Conservation (phyloP, 1,140 invertebrate species). For the Aphelinus certus region DNA sequence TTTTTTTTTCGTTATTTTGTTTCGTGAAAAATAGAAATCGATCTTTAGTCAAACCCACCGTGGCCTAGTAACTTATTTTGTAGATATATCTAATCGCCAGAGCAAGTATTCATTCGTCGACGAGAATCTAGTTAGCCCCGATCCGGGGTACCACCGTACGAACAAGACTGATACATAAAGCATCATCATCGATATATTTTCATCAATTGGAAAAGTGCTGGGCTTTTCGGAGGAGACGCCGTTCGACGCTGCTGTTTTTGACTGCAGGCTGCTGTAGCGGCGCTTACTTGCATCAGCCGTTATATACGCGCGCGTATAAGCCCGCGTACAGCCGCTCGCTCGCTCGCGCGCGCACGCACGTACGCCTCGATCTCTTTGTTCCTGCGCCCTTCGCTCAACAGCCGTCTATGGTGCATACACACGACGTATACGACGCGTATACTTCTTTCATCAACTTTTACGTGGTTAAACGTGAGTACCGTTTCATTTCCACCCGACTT, state of each 20-base stretch:
- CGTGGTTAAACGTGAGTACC: conserved; percentile 13
- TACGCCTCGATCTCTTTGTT: conserved; percentile 6
- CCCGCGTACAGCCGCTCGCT: no score
- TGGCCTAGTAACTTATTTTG: no score
- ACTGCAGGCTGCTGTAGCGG: not conserved
- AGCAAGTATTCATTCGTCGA: no score
- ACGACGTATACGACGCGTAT: not conserved
- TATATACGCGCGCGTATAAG: not conserved
- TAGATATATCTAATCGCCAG: no score
- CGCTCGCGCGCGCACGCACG: not conserved
- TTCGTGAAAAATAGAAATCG: no score
- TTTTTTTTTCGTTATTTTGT: no score
- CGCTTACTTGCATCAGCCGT: conserved; percentile 14
- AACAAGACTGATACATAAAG: not conserved
- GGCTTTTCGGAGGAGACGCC: no score
- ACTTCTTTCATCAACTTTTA: not conserved
- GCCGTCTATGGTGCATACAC: not conserved
- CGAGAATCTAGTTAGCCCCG: no score
- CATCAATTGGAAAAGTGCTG: no score
- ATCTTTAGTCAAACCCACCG: no score
- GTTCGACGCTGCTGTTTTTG: conserved; percentile 5
- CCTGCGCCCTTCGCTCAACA: not conserved
- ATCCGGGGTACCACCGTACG: not conserved
- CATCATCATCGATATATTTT: no score
- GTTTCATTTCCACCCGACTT: no score